phyloP scores from a whole-genome alignment of 2,888 invertebrate genomes.

The Drosophila sordidula region DNA sequence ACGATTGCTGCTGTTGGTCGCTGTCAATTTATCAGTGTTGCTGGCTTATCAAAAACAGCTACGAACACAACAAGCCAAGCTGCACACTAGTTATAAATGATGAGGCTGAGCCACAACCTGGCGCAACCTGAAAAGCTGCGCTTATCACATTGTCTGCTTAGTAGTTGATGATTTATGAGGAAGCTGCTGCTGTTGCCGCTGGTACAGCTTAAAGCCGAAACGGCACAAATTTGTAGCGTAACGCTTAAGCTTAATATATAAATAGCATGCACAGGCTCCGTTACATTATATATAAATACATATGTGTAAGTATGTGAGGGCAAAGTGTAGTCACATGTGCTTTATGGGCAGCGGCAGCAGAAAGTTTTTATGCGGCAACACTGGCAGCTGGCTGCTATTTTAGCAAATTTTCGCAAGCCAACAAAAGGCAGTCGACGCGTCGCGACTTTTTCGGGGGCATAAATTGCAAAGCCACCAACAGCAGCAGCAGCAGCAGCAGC shows the following conservation, averaged over 20 bases:
- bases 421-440: conserved; percentile 54
- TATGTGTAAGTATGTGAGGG: conserved; percentile 20
- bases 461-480: conserved; percentile 68
- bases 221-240: conserved; percentile 42
- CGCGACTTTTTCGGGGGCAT: conserved; percentile 62
- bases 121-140: conserved; percentile 42
- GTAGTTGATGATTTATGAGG: conserved; percentile 67
- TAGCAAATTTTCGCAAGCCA: conserved; percentile 75
- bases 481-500: conserved; percentile 19
- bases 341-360: conserved; percentile 63
- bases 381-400: conserved; percentile 64
- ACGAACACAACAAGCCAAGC: conserved; percentile 30
- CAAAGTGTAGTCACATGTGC: conserved; percentile 68
- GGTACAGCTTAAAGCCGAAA: conserved; percentile 46
- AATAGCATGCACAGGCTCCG: conserved; percentile 32
- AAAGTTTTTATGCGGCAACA: conserved; percentile 49
- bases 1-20: not conserved
- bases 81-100: conserved; percentile 50
- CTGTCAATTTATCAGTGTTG: conserved; percentile 61
- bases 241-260: conserved; percentile 46
- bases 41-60: conserved; percentile 44
- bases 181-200: conserved; percentile 12
- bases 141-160: conserved; percentile 70
- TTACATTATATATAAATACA: conserved; percentile 8
- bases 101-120: conserved; percentile 35